Base-by-base conservation (phyloP, 2,797 vertebrate genomes). In the Pangasius larnaudii region DNA sequence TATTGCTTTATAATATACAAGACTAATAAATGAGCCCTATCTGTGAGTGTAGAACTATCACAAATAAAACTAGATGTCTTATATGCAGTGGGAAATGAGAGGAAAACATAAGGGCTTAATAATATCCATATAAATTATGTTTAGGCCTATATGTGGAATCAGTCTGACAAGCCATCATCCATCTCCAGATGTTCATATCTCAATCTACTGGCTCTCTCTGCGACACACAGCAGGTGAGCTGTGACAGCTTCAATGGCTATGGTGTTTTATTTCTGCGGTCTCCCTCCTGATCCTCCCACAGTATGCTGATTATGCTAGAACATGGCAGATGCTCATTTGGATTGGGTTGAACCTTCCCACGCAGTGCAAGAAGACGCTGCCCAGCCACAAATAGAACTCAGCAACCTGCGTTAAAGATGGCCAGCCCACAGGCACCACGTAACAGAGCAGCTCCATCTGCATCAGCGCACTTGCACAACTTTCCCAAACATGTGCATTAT, bases 291-390 rank as follows among this genome's bases (percentile, higher is more conserved):
- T 85, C 92, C 88, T 33, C 94, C 93, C 90, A 94, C 92, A 71
- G 84, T 86, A 81, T 69, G 91, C 90, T 94, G 91, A 94, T 94
- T 93, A 92, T 90, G 89, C 91, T 89, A 88, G 88, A 91, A 91
- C 90, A 90, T 91, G 94, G 89, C 92, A 95, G 93, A 94, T 93
- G 92, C 93, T 92, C 83, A 67, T 92, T 92, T 92, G 89, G 84
- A 90, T 87, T 84, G 85, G 85, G 59, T 85, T 91, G 59, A 88
- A 91, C 89, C 92, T 90, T 91, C 93, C 93, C 93, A 94, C 94
- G 92, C 93, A 93, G 65, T 87, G 90, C 90, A 88, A 75, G 46
- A 51, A 85, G 85, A 53, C 72, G 85, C 87, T 81, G 75, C 85
- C 87, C 90, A 90, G 90, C 90, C 85, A 88, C 93, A 90, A 88